A percentile compares a stretch with the other conserved stretches of the same genome.
These are phyloP conservation scores for Zeuzera pyrina DNA, from an alignment of 2,888 invertebrate species.

Conservation along the genomic window DNA sequence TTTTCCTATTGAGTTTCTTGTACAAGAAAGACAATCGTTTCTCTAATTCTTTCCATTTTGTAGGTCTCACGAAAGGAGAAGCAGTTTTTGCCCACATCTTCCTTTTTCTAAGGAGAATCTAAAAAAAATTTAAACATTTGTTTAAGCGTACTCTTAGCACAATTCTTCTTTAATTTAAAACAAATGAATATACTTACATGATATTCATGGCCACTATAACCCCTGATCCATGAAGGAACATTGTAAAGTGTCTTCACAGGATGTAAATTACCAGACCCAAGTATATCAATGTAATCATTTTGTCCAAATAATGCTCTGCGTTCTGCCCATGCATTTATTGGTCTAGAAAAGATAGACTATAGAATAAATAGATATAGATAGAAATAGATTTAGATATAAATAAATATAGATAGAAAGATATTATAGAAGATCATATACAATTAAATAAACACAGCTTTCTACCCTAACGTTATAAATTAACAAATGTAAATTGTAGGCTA, in stretches of 20 bases:
- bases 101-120: constrained; percentile 78
- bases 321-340: constrained; percentile 82
- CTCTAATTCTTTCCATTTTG: constrained; percentile 83
- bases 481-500: no score
- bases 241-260: constrained; percentile 89
- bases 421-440: not conserved
- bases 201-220: constrained; percentile 89
- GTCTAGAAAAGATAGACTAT: constrained; percentile 51
- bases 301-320: constrained; percentile 91
- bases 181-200: constrained; percentile 62
- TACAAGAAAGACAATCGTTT: constrained; percentile 84
- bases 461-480: no score
- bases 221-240: constrained; percentile 92
- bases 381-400: not conserved
- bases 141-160: not conserved
- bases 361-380: not conserved
- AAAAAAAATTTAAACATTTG: constrained; percentile 16
- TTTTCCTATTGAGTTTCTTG: constrained; percentile 84
- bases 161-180: not conserved
- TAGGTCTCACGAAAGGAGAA: constrained; percentile 77
- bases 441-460: no score
- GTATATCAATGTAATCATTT: constrained; percentile 97
- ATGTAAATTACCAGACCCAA: constrained; percentile 86
- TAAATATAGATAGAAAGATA: not conserved
- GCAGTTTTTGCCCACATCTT: constrained; percentile 75